Evolutionary conservation across 1,140 invertebrate genomes (phyloP).

Genomic region (Cylas formicarius): DNA sequence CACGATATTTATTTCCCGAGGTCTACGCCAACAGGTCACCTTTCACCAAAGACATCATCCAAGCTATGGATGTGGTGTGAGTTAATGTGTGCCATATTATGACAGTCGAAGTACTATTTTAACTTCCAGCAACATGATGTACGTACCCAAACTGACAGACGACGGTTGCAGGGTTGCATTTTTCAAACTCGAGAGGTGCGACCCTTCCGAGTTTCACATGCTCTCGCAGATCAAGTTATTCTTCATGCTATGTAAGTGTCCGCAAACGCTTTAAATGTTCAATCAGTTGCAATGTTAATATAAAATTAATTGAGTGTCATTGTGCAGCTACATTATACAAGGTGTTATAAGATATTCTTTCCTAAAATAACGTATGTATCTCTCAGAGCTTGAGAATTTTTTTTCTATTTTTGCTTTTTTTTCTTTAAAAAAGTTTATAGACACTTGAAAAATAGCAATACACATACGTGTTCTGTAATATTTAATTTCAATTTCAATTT

Average conservation of each 20-base stretch:
- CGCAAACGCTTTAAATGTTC: conserved; percentile 2
- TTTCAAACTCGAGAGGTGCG: conserved; percentile 47
- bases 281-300: conserved; percentile 1
- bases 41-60: conserved; percentile 27
- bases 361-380: no score
- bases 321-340: no score
- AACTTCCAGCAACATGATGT: conserved; percentile 39
- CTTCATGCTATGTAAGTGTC: conserved; percentile 43
- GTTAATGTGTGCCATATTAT: conserved; percentile 4
- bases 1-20: conserved; percentile 37
- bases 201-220: conserved; percentile 50
- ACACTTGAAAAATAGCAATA: no score
- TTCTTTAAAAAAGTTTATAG: no score
- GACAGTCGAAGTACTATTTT: neutral
- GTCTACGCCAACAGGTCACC: conserved; percentile 39
- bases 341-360: no score
- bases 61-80: conserved; percentile 37
- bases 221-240: conserved; percentile 47
- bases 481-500: no score
- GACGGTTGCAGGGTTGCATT: conserved; percentile 51
- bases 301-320: no score
- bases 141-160: conserved; percentile 44
- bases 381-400: no score
- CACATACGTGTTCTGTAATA: no score
- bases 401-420: no score